Base-by-base conservation (phyloP, 2,797 vertebrate species). In the Columba guinea region DNA sequence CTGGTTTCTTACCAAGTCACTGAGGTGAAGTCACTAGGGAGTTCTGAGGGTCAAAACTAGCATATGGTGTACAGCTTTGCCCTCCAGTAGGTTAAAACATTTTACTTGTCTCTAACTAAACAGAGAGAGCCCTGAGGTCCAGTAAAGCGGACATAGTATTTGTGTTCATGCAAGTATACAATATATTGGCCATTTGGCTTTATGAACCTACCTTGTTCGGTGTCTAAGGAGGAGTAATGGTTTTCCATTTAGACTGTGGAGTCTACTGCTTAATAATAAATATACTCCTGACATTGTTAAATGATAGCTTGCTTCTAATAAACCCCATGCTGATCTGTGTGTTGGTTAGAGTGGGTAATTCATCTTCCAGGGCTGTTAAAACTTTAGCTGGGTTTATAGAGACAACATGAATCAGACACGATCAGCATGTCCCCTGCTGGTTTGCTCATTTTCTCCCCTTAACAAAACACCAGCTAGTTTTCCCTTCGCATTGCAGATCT, bases 361-460 rank as follows among this genome's bases (percentile, higher is more conserved):
- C 39, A 92, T 97, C 97, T 97, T 96, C 75, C 87, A 27, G 55
- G 93, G 86, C 93, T 89, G 70, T 87, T 95, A 86, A 77, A 93
- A 95, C 82, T 58, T 67, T 62, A 92, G 95, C 90, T 92, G 55
- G 91, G 91, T 95, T 97, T 96, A 96, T 52, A 95, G 91, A 96
- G 96, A 96, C 7, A 52, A 23, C 97, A 97, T 96, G 97, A 97
- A 97, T 97, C 97, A 97, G 96, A 91, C 91, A 87, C 9, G 35
- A 96, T 93, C 96, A 96, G 90, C 89, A 88, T 83, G 94, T 95
- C 95, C 95, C 97, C 97, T 90, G 96, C 97, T 97, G 97, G 64
- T 96, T 94, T 94, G 94, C 95, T 98, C 97, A 95, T 97, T 98
- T 98, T 93, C 78, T 94, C 95, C 94, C 92, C 80, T 46, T 84